Conservation (phyloP, 2,888 invertebrate genomes). For the Sclerodermus sp. region DNA sequence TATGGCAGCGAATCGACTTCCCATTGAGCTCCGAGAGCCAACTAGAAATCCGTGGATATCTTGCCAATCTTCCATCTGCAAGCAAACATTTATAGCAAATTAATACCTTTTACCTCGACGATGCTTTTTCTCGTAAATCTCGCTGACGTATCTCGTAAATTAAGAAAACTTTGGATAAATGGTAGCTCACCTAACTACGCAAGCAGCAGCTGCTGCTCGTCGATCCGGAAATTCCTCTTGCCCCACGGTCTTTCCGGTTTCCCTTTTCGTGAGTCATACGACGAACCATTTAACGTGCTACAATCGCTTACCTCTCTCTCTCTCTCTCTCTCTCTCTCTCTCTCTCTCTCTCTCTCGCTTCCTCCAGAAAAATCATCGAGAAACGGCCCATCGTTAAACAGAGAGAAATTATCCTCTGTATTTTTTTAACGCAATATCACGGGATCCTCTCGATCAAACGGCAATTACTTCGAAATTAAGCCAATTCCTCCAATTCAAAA, state of each 20-base stretch:
- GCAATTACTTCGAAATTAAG: too few species aligned
- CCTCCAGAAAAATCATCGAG: too few species aligned
- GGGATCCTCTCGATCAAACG: too few species aligned
- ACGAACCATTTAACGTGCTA: neutral
- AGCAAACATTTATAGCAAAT: conserved; percentile 37
- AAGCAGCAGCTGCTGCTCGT: conserved; percentile 35
- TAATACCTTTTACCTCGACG: conserved; percentile 28
- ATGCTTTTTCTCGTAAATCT: conserved; percentile 29
- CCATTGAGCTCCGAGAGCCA: conserved; percentile 23
- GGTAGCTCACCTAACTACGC: conserved; percentile 44
- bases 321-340: too few species aligned
- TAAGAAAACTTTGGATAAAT: conserved; percentile 20
- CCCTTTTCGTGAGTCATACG: neutral
- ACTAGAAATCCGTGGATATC: conserved; percentile 37
- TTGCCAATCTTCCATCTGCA: conserved; percentile 43
- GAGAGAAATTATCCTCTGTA: too few species aligned
- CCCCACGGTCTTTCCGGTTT: neutral
- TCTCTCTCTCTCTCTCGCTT: too few species aligned
- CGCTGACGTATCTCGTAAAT: conserved; percentile 16
- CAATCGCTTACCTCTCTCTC: too few species aligned
- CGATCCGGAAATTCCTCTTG: conserved; percentile 34
- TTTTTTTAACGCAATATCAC: too few species aligned
- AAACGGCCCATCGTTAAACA: too few species aligned
- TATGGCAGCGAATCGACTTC: conserved; percentile 8
- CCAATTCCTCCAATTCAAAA: too few species aligned